Evolutionary conservation across 2,797 vertebrate genomes (phyloP).

Genomic region (Diglossa cyanea): DNA sequence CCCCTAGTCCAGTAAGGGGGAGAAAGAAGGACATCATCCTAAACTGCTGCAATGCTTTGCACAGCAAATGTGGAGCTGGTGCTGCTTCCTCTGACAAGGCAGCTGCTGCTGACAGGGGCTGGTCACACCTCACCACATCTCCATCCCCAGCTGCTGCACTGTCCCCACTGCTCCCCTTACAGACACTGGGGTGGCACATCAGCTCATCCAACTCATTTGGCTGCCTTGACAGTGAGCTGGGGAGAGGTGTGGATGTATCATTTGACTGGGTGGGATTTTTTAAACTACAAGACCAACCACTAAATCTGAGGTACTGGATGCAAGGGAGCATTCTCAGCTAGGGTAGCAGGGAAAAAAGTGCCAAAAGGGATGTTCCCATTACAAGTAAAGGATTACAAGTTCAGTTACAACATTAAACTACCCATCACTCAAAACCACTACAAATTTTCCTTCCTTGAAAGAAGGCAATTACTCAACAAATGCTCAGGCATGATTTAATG

Average conservation of each 20-base stretch:
- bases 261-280: not conserved
- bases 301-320: not conserved
- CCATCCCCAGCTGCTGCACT: not conserved
- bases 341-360: not conserved
- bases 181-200: not conserved
- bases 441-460: not conserved
- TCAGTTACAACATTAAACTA: not conserved
- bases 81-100: not conserved
- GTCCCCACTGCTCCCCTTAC: not conserved
- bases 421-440: conserved; percentile 7
- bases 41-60: not conserved
- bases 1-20: not conserved
- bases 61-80: accelerated
- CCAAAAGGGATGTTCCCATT: not conserved
- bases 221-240: not conserved
- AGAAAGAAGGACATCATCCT: not conserved
- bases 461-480: conserved; percentile 25
- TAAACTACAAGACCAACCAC: not conserved
- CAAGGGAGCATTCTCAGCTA: not conserved
- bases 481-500: conserved; percentile 9
- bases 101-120: not conserved
- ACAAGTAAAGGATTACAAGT: not conserved
- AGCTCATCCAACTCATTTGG: not conserved
- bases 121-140: not conserved
- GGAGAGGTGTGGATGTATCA: not conserved